Percentiles rank a stretch among this genome's conserved stretches.
phyloP scores from a whole-genome alignment of 2,113 vertebrate species.

The Sorex fumeus region DNA sequence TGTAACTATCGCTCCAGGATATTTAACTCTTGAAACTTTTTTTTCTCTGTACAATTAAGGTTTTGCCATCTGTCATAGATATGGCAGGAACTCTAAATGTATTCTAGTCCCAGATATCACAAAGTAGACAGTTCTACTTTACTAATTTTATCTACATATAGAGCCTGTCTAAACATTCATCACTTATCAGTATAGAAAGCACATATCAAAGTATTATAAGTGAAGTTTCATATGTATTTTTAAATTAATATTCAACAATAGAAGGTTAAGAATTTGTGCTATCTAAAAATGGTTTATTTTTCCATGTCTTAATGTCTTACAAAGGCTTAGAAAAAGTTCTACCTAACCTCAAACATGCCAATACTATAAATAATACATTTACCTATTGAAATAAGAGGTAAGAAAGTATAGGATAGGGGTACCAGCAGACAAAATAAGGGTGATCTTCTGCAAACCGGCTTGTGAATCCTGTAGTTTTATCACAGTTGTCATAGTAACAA shows the following conservation, averaged over 20 bases:
- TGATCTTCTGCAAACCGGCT: too few relatives aligned
- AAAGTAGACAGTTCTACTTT: neutral
- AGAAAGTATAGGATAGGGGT: too few relatives aligned
- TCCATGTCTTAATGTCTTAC: neutral
- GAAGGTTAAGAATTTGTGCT: neutral
- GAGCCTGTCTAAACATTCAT: neutral
- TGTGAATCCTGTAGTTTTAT: too few relatives aligned
- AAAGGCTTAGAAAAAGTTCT: too few relatives aligned
- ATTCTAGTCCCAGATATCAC: constrained; percentile 22
- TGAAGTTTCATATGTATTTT: neutral
- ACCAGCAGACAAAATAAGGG: too few relatives aligned
- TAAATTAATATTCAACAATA: neutral
- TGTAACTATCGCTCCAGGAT: neutral
- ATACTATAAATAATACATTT: too few relatives aligned
- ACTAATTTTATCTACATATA: neutral
- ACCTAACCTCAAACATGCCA: too few relatives aligned
- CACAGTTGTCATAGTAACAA: too few relatives aligned
- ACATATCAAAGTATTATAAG: neutral
- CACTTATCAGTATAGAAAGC: neutral
- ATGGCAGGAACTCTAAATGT: neutral
- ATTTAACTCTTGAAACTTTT: neutral
- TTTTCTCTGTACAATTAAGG: neutral
- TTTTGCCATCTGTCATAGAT: too few relatives aligned
- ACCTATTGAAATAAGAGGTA: too few relatives aligned
- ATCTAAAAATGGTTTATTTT: neutral